Base-by-base conservation (phyloP, 2,797 vertebrate species). In the Darevskia mixta region DNA sequence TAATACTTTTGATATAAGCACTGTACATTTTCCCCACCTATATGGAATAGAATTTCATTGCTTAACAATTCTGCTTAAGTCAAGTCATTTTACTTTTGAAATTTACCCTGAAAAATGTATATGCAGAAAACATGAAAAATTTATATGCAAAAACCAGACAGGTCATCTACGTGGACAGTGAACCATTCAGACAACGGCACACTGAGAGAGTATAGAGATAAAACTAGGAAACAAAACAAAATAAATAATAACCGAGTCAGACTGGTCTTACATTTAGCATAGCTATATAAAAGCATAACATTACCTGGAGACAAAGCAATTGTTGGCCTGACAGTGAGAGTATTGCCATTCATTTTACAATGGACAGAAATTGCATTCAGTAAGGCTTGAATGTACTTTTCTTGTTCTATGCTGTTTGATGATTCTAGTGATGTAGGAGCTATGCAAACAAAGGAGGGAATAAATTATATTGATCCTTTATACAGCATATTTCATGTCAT, bases 321-420 rank as follows among this genome's bases (percentile, higher is more conserved):
- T 82, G 98, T 95, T 67, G 98, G 98, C 92, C 98, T 98, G 91
- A 98, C 98, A 86, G 98, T 98, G 73, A 98, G 96, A 5, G 98
- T 98, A 92, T 93, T 98, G 93, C 98, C 97, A 88, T 98, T 98
- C 93, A 97, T 97, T 96, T 98, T 99, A 97, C 97, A 98, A 96
- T 98, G 97, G 93, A 98, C 90, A 35, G 98, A 98, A 94, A 99
- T 98, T 91, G 98, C 98, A 95, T 96, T 97, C 83, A 99, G 96
- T 93, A 99, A 97, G 88, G 99, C 98, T 93, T 98, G 99, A 20
- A 99, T 97, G 94, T 99, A 99, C 88, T 99, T 99, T 88, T 99
- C 99, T 93, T 99, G 99, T 93, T 99, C 99, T 90, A 99, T 98
- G 93, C 98, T 99, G 96, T 98, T 99, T 93, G 98, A 99, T 2